Evolutionary conservation across 1,140 invertebrate species (phyloP), one percentile per base, ranked within the genome.

Genomic region (Atopsyche davidsoni): DNA sequence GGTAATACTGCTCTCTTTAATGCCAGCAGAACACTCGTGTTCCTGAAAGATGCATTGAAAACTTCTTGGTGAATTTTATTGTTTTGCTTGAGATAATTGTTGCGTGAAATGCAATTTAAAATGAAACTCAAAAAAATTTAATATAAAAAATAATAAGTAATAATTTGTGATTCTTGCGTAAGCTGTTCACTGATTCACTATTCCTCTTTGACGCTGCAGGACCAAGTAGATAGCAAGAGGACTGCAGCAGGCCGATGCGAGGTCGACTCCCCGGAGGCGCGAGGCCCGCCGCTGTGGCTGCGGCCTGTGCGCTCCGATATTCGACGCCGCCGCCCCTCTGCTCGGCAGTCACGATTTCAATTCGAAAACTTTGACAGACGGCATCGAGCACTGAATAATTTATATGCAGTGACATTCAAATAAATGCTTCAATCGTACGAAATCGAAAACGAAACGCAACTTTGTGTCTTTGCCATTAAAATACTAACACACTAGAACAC

Each of bases 341-440:
- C 28, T 50, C 41, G 47, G 28, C 47, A 50, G 47, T 50, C 47
- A 50, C 47, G 47, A 50, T 50, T 50, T 50, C 47, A 50, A 50
- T 50, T 50, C 47, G 38, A 31, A 50, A 50, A 50, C 47, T 50
- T 50, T 41, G 47, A 40, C 46, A 48, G 46, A 23, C 38, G 11
- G 25, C 11, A 10, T 4, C 18, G 25, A 35, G 38, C 28, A n/a
- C 35, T 51, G 49, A 51, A 51, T 51, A 44, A 51, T 51, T 51
- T 51, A 51, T 51, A 44, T 31, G 22, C 25, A 21, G 49, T 45
- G 49, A 51, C 49, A 51, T 35, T 51, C 49, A 38, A 51, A 51
- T 51, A 45, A 51, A 51, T 51, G 49, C 49, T 34, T 51, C 49
- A 51, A 51, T 51, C 42, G 25, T 35, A 34, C 48, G 35, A 48